phyloP scores from a whole-genome alignment of 2,888 invertebrate species.

The Drosophila kanekoi region DNA sequence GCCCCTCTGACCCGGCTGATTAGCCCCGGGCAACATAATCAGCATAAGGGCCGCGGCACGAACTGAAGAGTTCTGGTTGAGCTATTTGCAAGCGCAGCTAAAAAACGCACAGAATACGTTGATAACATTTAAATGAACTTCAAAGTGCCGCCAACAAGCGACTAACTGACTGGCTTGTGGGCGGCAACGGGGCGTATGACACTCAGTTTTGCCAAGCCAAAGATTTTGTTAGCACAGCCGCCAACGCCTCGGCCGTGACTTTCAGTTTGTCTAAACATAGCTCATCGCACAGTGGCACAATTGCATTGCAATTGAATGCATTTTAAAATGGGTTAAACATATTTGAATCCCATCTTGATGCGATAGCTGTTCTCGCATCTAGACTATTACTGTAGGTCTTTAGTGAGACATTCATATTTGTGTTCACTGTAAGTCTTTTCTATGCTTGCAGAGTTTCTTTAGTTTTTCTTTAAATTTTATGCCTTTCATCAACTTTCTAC shows the following conservation, averaged over 20 bases:
- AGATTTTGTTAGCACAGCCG: slow-evolving; percentile 38
- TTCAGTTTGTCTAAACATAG: slow-evolving; percentile 47
- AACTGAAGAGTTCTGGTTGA: slow-evolving; percentile 61
- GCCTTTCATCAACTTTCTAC: neutral
- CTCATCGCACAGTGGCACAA: slow-evolving; percentile 38
- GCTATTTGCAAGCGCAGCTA: slow-evolving; percentile 77
- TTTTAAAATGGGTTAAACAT: neutral
- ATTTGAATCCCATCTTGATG: no score
- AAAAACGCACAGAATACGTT: slow-evolving; percentile 67
- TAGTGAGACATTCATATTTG: neutral
- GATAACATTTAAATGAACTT: slow-evolving; percentile 82
- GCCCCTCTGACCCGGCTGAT: slow-evolving; percentile 25
- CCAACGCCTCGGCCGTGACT: slow-evolving; percentile 22
- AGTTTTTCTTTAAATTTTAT: neutral
- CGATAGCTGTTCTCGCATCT: no score
- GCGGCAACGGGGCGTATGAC: slow-evolving; percentile 35
- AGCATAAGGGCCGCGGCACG: slow-evolving; percentile 30
- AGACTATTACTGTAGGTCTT: no score
- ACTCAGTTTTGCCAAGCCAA: slow-evolving; percentile 50
- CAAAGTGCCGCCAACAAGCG: slow-evolving; percentile 74
- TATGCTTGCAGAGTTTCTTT: no score
- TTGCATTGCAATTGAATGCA: neutral
- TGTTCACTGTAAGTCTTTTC: neutral
- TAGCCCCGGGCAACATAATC: slow-evolving; percentile 50
- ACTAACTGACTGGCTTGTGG: slow-evolving; percentile 22